Evolutionary conservation across 2,797 vertebrate genomes (phyloP), one percentile per base, ranked within the genome.

Genomic region (Nannoperca obscura): DNA sequence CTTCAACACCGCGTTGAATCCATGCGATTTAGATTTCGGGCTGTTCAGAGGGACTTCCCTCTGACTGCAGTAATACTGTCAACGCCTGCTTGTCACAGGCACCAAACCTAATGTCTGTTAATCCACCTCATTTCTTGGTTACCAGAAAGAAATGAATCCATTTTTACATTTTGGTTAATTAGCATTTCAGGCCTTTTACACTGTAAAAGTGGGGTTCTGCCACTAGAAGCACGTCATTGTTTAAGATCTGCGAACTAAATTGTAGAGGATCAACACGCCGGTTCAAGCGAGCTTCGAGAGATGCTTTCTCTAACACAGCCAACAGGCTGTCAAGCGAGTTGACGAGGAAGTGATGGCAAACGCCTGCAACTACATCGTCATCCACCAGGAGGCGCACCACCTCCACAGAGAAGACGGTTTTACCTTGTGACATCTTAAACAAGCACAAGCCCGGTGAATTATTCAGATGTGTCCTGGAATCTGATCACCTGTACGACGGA

Each of bases 41-140:
- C 19, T 60, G 36, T 27, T 44, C n/a, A 9, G 20, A 20, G 38
- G 36, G 10, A 2, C 4, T 27, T 50, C 4, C n/a, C n/a, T 12
- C 20, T 5, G n/a, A 49, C 8, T 61, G 47, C 63, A 38, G 14
- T 52, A 55, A 78, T 40, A 71, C 61, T 71, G 50, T 71, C 19
- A 52, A 44, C 50, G 42, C 3, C 0, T 13, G 32, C 32, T 44
- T 19, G n/a, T 54, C 47, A 67, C 32, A 58, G 20, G 53, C 22
- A 61, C 32, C 30, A 36, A 55, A 62, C 24, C 12, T 55, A 20
- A 27, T 12, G 2, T 32, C 32, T 38, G 47, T 49, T 60, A 22
- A 64, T 64, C 24, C 27, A 27, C 13, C n/a, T 65, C 5, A 44
- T 20, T 54, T 12, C 54, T 38, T 32, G 14, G 52, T 66, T 40